Base-by-base conservation (phyloP, 2,888 invertebrate genomes). In the Aphidoletes aphidimyza region DNA sequence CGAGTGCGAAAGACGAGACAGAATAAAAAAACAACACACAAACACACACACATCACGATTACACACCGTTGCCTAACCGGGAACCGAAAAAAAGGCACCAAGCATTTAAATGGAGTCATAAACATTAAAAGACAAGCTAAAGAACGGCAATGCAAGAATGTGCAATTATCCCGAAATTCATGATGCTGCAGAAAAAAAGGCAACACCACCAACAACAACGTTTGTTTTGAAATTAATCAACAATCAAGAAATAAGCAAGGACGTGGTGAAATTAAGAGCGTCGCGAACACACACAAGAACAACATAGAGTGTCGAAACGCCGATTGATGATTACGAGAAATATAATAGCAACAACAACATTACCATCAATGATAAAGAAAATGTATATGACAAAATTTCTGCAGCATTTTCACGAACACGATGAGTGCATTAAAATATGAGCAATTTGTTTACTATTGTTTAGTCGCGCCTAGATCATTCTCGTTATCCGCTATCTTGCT, bases 391-490 rank as follows among this genome's bases (percentile, higher is more conserved):
- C 30, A 69, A 69, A 69, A 69, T 30, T 54, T 69, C n/a, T n/a
- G n/a, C n/a, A n/a, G n/a, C n/a, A n/a, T n/a, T n/a, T n/a, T n/a
- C n/a, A n/a, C 22, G n/a, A 30, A 47, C 69, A 30, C 30, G 8
- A 69, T 30, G 69, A 69, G 69, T 69, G 69, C n/a, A n/a, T 30
- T 69, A 34, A 69, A 69, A 69, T 30, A 81, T 37, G 37, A 37
- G 81, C 81, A 81, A 81, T 81, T 81, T 81, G 37, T 81, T 81
- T 81, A 37, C 37, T 81, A 81, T 81, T 81, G 81, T 81, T 81
- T 37, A 37, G 81, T 22, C 37, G 81, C 19, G 37, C 22, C 30
- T 30, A 22, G 22, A 39, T 39, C 39, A 8, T 5, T 54, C 54
- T 54, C 22, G 22, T 22, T 22, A 3, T 22, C 22, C 54, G n/a